Evolutionary conservation across 2,888 invertebrate genomes (phyloP).

Genomic region (Drosophila melanosoma): DNA sequence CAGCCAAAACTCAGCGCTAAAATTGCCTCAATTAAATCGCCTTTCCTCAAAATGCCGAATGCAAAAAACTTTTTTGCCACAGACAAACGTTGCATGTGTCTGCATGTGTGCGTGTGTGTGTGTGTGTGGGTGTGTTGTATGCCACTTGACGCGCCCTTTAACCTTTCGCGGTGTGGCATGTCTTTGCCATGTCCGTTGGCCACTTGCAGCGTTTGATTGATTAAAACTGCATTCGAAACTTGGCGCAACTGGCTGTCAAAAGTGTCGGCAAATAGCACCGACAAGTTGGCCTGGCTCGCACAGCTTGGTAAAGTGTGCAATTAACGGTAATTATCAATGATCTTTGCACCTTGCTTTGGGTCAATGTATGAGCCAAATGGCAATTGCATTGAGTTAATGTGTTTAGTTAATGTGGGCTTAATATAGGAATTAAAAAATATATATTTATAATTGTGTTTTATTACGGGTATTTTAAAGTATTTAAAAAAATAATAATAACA

Average conservation of each 20-base stretch:
- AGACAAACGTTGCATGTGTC: neutral
- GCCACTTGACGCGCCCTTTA: constrained; percentile 42
- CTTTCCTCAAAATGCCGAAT: constrained; percentile 31
- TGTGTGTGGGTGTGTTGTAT: constrained; percentile 9
- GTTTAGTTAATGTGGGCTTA: rapidly evolving
- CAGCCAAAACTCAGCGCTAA: constrained; percentile 11
- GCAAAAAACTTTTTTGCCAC: constrained; percentile 34
- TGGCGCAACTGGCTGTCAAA: constrained; percentile 38
- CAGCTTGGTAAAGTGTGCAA: constrained; percentile 24
- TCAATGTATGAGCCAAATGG: neutral
- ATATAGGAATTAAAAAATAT: neutral
- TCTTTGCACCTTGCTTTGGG: constrained; percentile 32
- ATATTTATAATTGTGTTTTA: neutral
- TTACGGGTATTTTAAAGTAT: neutral
- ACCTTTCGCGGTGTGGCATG: constrained; percentile 38
- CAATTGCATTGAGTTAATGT: neutral
- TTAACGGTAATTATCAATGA: constrained; percentile 38
- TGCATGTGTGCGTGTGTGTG: constrained; percentile 5
- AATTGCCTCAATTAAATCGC: constrained; percentile 60
- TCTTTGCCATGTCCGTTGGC: constrained; percentile 57
- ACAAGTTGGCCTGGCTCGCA: constrained; percentile 4
- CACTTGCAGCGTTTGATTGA: constrained; percentile 73
- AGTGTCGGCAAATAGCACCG: constrained; percentile 17
- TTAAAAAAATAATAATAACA: neutral
- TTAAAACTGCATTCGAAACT: constrained; percentile 78